Evolutionary conservation across 2,113 vertebrate genomes (phyloP), one percentile per base, ranked within the genome.

Genomic region (Oreochromis tanganicae): DNA sequence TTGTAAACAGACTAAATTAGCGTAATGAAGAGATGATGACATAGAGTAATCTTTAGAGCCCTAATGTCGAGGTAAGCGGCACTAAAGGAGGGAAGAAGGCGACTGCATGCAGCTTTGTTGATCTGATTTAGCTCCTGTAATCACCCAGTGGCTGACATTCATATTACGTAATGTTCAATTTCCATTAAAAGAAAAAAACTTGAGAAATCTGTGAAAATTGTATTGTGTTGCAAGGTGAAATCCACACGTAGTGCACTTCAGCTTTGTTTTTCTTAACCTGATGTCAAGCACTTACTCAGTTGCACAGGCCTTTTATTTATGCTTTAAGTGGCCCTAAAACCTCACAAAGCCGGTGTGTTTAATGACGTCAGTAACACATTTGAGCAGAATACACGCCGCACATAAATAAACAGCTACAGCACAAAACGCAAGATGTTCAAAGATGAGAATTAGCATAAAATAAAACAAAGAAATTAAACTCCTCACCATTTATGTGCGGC

Each of bases 391-490:
- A 36, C 71, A 87, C 24, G 41, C 13, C 24, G 9, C 14, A 6
- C 3, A 7, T 85, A 78, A 82, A 86, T 46, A 90, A 92, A 81
- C 55, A 88, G 68, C 54, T 66, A 85, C 46, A 32, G 46, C 73
- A 52, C 48, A 52, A 54, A 66, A 48, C 12, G 55, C 75, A 54
- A 66, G 14, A 80, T 56, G 73, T 83, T 86, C 89, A 87, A 91
- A 88, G 73, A 84, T 4, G 6, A 48, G 16, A 38, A 93, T 91
- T 86, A 85, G 52, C 81, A 91, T 92, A 46, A 87, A 89, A 84
- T 85, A 82, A 91, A 78, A 88, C 71, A 85, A 80, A 82, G 32
- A 61, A 68, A 38, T 50, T 43, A 56, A 81, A 83, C 9, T 34
- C 29, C 81, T 32, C 13, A 2, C 48, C 29, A 7, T 48, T 80